These are phyloP conservation scores for Brenthis hecate DNA, from an alignment of 2,888 invertebrate genomes.

Conservation along the genomic window DNA sequence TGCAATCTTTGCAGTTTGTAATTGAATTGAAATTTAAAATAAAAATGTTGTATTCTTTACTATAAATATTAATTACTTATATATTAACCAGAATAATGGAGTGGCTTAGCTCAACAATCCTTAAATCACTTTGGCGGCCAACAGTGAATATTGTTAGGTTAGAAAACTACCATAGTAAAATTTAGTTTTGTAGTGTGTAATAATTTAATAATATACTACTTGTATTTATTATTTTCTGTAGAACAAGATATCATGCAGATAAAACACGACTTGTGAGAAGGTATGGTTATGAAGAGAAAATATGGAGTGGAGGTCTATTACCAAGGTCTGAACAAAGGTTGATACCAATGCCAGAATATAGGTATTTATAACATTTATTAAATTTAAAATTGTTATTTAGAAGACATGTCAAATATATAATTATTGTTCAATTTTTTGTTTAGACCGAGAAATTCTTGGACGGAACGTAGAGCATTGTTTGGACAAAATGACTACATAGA, in stretches of 20 bases:
- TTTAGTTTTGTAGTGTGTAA: no score
- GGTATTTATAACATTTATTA: conserved; percentile 50
- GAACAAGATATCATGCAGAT: conserved; percentile 84
- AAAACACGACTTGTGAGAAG: conserved; percentile 85
- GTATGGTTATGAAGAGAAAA: conserved; percentile 87
- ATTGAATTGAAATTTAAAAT: no score
- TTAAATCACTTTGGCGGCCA: conserved; percentile 68
- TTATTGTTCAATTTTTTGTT: conserved; percentile 44
- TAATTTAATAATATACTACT: no score
- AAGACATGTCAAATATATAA: neutral
- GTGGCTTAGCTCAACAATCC: conserved; percentile 60
- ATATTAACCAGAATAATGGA: conserved; percentile 49
- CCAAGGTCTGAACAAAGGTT: conserved; percentile 84
- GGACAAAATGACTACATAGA: conserved; percentile 99
- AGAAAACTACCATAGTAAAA: conserved; percentile 37
- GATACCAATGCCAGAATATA: conserved; percentile 86
- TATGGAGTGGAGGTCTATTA: conserved; percentile 86
- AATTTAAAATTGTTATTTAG: neutral
- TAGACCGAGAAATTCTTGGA: conserved; percentile 89
- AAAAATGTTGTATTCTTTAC: no score
- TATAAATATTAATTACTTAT: neutral
- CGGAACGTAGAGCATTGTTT: conserved; percentile 89
- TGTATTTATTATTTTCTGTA: conserved; percentile 45
- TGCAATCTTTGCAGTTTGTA: no score
- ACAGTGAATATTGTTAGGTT: conserved; percentile 68